phyloP scores from a whole-genome alignment of 2,797 vertebrate genomes.

The Linurgus olivaceus region DNA sequence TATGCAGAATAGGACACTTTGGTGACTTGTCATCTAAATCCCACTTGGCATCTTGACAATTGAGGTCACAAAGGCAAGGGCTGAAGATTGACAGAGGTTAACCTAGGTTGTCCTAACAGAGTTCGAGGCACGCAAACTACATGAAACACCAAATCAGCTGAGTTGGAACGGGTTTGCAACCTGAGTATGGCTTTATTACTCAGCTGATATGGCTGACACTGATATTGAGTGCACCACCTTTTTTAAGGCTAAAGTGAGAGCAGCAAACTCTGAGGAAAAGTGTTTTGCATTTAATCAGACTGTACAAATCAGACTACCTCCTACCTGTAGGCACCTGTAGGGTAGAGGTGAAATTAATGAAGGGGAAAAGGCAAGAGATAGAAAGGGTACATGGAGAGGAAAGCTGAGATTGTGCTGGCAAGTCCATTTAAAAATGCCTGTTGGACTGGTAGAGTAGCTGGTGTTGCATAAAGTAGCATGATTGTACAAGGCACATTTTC shows the following conservation, averaged over 20 bases:
- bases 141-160: neutral
- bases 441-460: neutral
- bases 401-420: neutral
- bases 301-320: neutral
- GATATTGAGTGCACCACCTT: neutral
- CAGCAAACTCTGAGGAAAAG: neutral
- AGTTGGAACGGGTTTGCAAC: neutral
- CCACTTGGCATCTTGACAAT: neutral
- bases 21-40: neutral
- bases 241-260: neutral
- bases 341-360: neutral
- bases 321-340: neutral
- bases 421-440: neutral
- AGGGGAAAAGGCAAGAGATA: neutral
- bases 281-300: neutral
- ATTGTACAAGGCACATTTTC: neutral
- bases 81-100: neutral
- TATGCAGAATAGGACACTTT: neutral
- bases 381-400: neutral
- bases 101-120: neutral
- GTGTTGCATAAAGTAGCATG: neutral
- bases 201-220: neutral
- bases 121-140: neutral
- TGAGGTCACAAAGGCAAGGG: neutral
- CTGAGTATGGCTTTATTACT: neutral